phyloP scores from a whole-genome alignment of 2,888 invertebrate species.

The Dendrolimus pini region DNA sequence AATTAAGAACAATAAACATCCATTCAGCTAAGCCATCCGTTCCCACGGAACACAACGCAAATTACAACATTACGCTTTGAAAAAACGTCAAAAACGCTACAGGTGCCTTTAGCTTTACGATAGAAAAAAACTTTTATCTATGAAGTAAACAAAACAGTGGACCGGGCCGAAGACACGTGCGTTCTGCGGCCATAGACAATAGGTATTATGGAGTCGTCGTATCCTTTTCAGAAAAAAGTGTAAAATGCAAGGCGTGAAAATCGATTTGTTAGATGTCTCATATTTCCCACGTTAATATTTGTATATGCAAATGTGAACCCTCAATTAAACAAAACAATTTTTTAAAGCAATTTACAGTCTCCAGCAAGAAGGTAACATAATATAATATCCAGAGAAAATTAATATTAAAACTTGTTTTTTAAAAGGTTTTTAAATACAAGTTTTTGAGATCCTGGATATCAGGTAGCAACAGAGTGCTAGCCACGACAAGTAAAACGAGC shows the following conservation, averaged over 20 bases:
- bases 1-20: too few species aligned
- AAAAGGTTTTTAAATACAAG: too few species aligned
- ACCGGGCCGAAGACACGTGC: conserved; percentile 61
- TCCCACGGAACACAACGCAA: conserved; percentile 35
- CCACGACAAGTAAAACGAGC: too few species aligned
- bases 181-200: conserved; percentile 70
- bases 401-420: too few species aligned
- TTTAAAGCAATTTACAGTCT: too few species aligned
- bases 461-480: too few species aligned
- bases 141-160: conserved; percentile 47
- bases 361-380: too few species aligned
- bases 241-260: conserved; percentile 21
- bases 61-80: conserved; percentile 35
- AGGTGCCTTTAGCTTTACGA: conserved; percentile 53
- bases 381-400: too few species aligned
- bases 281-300: too few species aligned
- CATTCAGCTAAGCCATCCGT: conserved; percentile 8
- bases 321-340: too few species aligned
- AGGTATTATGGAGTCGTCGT: conserved; percentile 31
- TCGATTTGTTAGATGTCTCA: conserved; percentile 26
- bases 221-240: conserved; percentile 32
- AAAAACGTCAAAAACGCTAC: conserved; percentile 52
- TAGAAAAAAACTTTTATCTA: conserved; percentile 24
- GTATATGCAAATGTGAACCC: too few species aligned
- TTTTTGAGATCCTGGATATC: too few species aligned